phyloP scores from a whole-genome alignment of 2,113 vertebrate species.

The Nettapus auritus region DNA sequence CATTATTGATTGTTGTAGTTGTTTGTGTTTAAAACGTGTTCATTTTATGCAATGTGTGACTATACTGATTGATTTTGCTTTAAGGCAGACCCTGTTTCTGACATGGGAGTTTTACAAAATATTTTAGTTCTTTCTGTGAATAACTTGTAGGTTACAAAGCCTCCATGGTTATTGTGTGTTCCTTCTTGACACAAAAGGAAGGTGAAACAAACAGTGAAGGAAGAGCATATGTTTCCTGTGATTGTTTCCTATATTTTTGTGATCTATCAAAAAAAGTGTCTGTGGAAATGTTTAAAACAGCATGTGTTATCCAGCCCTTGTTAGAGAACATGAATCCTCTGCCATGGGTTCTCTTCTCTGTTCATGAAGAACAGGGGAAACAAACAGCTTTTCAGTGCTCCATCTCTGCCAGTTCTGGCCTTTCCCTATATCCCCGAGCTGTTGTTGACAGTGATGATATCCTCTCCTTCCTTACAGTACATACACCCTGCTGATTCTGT shows the following conservation, averaged over 20 bases:
- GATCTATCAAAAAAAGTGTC: background rate
- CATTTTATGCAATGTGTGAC: background rate
- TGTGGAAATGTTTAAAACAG: background rate
- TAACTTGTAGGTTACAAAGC: background rate
- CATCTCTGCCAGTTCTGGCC: background rate
- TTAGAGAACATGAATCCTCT: background rate
- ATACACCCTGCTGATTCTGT: slow-evolving; percentile 94
- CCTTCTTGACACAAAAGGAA: background rate
- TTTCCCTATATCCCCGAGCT: background rate
- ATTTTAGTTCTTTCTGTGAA: background rate
- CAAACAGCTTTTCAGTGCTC: background rate
- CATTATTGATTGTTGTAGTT: background rate
- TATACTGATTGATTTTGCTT: background rate
- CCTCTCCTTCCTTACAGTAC: slow-evolving; percentile 79
- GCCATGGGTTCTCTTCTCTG: background rate
- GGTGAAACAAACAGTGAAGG: background rate
- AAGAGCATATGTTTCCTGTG: background rate
- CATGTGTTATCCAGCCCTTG: background rate
- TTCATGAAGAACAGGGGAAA: background rate
- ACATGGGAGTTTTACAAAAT: background rate
- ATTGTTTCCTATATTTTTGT: background rate
- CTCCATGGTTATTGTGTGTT: background rate
- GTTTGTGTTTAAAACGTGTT: background rate
- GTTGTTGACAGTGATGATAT: background rate
- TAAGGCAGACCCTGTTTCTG: background rate